Conservation (phyloP, 2,797 vertebrate species). For the Psittacula derbiana region DNA sequence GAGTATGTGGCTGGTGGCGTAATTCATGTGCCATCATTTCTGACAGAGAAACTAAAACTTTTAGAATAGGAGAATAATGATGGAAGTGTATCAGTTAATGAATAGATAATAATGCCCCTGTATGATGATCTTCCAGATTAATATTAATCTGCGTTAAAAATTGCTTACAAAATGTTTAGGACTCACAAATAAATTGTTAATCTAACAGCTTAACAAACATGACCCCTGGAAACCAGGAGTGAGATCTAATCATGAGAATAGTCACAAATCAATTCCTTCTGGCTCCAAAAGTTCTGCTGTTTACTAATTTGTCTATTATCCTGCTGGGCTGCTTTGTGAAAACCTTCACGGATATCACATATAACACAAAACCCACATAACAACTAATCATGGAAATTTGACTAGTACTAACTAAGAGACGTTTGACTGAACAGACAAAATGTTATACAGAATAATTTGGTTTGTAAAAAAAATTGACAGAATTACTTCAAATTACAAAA, state of each 20-base stretch:
- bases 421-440: neutral
- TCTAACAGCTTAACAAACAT: neutral
- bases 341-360: neutral
- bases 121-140: neutral
- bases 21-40: neutral
- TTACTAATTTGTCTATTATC: neutral
- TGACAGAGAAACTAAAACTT: neutral
- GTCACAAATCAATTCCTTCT: neutral
- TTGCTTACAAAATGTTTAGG: neutral
- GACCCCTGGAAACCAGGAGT: neutral
- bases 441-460: neutral
- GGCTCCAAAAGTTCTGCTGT: neutral
- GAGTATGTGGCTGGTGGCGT: neutral
- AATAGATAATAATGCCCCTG: neutral
- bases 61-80: neutral
- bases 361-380: neutral
- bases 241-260: neutral
- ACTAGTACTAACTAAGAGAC: neutral
- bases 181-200: neutral
- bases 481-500: neutral
- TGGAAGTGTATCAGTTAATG: neutral
- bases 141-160: neutral
- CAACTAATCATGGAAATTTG: neutral
- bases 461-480: neutral
- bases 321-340: neutral